Conservation (phyloP, 1,140 invertebrate species). For the Neodiprion virginianus region DNA sequence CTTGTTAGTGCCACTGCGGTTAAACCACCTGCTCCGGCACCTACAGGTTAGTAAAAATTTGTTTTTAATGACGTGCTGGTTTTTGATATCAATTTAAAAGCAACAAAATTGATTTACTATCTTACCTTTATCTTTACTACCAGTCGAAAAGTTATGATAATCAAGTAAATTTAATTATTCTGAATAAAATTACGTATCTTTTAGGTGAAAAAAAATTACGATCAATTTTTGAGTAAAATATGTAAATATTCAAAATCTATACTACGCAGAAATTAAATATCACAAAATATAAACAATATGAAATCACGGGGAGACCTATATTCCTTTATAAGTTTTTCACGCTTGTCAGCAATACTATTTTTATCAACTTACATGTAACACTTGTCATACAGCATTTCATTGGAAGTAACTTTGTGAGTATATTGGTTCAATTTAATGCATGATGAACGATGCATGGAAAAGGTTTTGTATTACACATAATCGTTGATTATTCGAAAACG, state of each 20-base stretch:
- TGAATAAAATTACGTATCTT: too few species aligned
- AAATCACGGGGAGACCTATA: too few species aligned
- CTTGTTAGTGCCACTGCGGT: slow-evolving; percentile 75
- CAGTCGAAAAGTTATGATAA: neutral
- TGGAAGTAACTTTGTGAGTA: slow-evolving; percentile 63
- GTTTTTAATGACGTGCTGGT: neutral
- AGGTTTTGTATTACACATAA: neutral
- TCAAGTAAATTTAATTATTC: neutral
- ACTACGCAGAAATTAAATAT: too few species aligned
- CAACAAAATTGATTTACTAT: neutral
- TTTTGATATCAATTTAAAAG: neutral
- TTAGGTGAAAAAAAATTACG: too few species aligned
- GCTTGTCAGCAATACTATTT: too few species aligned
- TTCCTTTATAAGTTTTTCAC: too few species aligned
- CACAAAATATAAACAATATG: too few species aligned
- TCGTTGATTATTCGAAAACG: slow-evolving; percentile 19
- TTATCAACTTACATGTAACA: neutral
- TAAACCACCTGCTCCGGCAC: slow-evolving; percentile 50
- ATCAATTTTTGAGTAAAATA: too few species aligned
- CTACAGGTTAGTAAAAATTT: slow-evolving; percentile 44
- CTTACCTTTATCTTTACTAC: neutral
- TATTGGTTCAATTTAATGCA: slow-evolving; percentile 8
- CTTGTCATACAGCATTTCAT: slow-evolving; percentile 54
- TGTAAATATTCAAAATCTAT: too few species aligned
- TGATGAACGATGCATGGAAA: neutral